These are phyloP conservation scores for Slavum lentiscoides DNA, from an alignment of 2,888 invertebrate species.

Conservation along the genomic window DNA sequence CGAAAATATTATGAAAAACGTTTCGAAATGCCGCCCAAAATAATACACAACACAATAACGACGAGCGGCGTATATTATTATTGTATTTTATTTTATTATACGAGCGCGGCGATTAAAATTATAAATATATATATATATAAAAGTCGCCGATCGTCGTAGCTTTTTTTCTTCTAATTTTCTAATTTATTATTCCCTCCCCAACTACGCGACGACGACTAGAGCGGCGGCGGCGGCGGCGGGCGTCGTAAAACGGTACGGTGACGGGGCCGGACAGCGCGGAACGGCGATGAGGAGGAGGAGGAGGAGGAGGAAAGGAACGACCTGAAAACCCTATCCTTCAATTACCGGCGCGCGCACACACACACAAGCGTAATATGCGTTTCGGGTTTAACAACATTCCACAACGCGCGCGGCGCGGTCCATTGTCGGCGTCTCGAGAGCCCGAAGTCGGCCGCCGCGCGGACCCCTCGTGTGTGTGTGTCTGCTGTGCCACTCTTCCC, in stretches of 20 bases:
- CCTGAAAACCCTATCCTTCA: conserved; percentile 50
- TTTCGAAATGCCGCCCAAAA: too few relatives aligned
- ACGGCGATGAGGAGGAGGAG: not conserved
- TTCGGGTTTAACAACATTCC: conserved; percentile 54
- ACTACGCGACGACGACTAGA: not conserved
- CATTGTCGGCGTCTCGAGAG: conserved; percentile 46
- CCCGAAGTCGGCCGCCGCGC: not conserved
- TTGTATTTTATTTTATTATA: not conserved
- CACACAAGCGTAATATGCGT: conserved; percentile 1
- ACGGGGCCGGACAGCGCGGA: conserved; percentile 3
- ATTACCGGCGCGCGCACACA: conserved; percentile 23
- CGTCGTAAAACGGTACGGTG: conserved; percentile 29
- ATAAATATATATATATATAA: conserved; percentile 24
- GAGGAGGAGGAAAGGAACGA: conserved; percentile 25
- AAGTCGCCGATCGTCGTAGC: conserved; percentile 18
- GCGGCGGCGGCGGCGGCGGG: not conserved
- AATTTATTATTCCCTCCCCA: conserved; percentile 34
- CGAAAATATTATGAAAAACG: too few relatives aligned
- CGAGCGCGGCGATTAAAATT: conserved; percentile 36
- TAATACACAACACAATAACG: too few relatives aligned
- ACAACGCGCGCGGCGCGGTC: conserved; percentile 1
- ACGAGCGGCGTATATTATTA: too few relatives aligned
- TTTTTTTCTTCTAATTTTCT: conserved; percentile 30
- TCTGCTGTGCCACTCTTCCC: too few relatives aligned
- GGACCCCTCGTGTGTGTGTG: conserved; percentile 9